Percentiles rank a stretch among this genome's conserved stretches.
Evolutionary conservation across 2,888 invertebrate species (phyloP).

Genomic region (Tanypteryx hageni): DNA sequence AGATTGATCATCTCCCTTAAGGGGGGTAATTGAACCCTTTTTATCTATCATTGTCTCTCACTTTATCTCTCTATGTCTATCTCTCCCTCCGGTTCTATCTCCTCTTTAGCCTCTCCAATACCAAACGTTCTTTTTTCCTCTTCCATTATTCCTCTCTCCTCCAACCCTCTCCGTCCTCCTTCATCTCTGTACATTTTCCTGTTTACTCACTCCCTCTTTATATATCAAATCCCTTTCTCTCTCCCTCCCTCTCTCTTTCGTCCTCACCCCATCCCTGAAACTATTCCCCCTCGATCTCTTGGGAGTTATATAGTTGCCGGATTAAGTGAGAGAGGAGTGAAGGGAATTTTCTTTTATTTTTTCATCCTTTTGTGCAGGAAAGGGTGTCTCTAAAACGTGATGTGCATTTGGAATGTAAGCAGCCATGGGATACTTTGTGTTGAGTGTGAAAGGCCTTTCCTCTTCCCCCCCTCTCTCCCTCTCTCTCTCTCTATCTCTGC

Average conservation of each 20-base stretch:
- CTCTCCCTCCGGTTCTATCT: not conserved
- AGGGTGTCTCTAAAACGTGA: slow-evolving; percentile 35
- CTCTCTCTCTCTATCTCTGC: no score
- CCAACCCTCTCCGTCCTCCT: not conserved
- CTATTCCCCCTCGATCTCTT: not conserved
- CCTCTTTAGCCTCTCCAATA: not conserved
- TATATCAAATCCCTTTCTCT: not conserved
- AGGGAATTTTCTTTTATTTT: not conserved
- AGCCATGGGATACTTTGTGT: slow-evolving; percentile 18
- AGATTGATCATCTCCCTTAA: no score
- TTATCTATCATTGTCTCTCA: no score
- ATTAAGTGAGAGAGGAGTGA: slow-evolving; percentile 33
- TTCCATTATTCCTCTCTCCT: not conserved
- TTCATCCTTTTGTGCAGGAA: not conserved
- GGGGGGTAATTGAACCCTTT: no score
- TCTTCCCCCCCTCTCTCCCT: not conserved
- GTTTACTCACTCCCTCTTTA: not conserved
- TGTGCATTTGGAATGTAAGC: slow-evolving; percentile 40
- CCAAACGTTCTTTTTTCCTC: not conserved
- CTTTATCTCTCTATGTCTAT: no score
- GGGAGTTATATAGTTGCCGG: slow-evolving; percentile 41
- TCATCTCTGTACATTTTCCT: not conserved
- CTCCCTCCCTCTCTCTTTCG: not conserved
- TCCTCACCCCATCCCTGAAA: no score
- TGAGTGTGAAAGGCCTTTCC: not conserved